Base-by-base conservation (phyloP, 2,888 invertebrate genomes). In the Beris chalybata region DNA sequence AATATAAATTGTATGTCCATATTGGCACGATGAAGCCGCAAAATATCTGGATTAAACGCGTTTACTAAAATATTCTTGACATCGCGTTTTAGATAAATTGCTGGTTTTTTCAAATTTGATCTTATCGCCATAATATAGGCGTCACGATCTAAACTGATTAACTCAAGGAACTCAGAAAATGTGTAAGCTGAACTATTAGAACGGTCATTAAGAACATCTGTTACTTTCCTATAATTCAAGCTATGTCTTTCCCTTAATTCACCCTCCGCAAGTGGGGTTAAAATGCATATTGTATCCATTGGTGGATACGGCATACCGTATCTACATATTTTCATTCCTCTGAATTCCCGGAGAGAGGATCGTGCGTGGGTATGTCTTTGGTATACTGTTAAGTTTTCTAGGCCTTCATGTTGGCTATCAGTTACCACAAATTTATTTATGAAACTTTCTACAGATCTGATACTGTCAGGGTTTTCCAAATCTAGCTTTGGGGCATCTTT, bases 231-330 rank as follows among this genome's bases (percentile, higher is more conserved):
- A 3, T 22, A 22, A 22, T 22, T 22, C 22, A 22, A 22, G 22
- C 3, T 22, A 22, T 22, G 22, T 3, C 22, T 22, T 22, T 22
- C 22, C 22, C 22, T 22, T 22, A 22, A 22, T 22, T 22, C 50
- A 13, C 7, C 12, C 7, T 50, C 50, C 50, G 12, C 2, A 13
- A n/a, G 12, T 13, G n/a, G 50, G 12, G 3, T 50, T 7, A 53
- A 22, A 53, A 53, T 29, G 7, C 12, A 12, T 1, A 7, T 53
- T 12, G 4, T 13, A 9, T 13, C 15, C 53, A 53, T 53, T 13
- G 53, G 53, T 6, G 53, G 15, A 53, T 53, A 53, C 5, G 53
- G 53, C 53, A 53, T 53, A 53, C 29, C 12, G 6, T 22, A 53
- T 6, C 53, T 4, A 11, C 53, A 53, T 22, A 7, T 22, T 5